phyloP scores from a whole-genome alignment of 2,888 invertebrate species.

The Pseudeuparius sepicola region DNA sequence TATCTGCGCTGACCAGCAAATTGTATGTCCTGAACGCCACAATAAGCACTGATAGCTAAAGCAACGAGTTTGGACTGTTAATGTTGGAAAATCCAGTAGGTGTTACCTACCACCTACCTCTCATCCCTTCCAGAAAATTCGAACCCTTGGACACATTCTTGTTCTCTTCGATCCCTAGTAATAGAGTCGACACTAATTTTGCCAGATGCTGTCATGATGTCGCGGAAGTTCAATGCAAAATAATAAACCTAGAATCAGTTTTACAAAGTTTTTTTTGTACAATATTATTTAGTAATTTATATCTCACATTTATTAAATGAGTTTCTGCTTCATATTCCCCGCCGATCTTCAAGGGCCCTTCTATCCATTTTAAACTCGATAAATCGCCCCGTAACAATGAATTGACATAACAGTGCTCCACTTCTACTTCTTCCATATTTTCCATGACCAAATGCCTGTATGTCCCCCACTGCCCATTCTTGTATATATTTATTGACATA shows the following conservation, averaged over 20 bases:
- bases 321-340: too few relatives aligned
- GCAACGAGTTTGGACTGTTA: too few relatives aligned
- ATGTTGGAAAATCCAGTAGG: too few relatives aligned
- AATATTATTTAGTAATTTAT: too few relatives aligned
- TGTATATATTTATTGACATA: conserved; percentile 68
- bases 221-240: conserved; percentile 78
- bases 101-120: too few relatives aligned
- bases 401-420: conserved; percentile 67
- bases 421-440: conserved; percentile 39
- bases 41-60: too few relatives aligned
- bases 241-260: conserved; percentile 42
- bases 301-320: not conserved
- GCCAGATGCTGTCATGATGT: conserved; percentile 89
- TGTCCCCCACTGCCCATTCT: conserved; percentile 50
- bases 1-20: too few relatives aligned
- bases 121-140: conserved; percentile 50
- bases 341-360: conserved; percentile 57
- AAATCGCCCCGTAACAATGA: conserved; percentile 74
- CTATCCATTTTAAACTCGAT: conserved; percentile 74
- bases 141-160: conserved; percentile 59
- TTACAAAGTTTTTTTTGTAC: conserved; percentile 11
- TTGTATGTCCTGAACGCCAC: too few relatives aligned
- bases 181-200: conserved; percentile 77
- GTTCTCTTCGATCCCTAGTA: conserved; percentile 51
- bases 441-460: conserved; percentile 64